Evolutionary conservation across 2,113 vertebrate species (phyloP), one percentile per base, ranked within the genome.

Genomic region (Phaethornis superciliosus): DNA sequence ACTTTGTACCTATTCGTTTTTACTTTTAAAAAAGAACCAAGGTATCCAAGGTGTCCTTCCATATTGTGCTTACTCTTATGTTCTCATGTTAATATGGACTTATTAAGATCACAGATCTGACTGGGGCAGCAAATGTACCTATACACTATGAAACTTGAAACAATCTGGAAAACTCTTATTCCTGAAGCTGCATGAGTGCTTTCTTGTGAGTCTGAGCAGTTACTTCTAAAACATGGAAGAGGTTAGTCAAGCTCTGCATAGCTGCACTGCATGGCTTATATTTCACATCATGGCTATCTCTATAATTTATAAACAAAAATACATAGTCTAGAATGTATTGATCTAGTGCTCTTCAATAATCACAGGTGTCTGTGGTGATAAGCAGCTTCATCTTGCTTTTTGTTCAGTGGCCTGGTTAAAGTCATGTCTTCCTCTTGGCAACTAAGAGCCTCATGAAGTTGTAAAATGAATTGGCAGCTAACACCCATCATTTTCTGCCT

Each of bases 401-500:
- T 69, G 54, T 21, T 84, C 52, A 14, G 44, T 33, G 56, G 65
- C 49, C 15, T 79, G 62, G 49, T 77, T 89, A 13, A 82, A 87
- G 74, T 30, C 74, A 0, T 27, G 52, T 90, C 78, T 94, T 95
- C 80, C 68, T 88, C 60, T 84, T 92, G 96, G 84, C 93, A 94
- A 6, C 12, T 23, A 14, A 70, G 35, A 64, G 55, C 33, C 26
- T 92, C 28, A 5, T 30, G 65, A 54, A 71, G 49, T 52, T 93
- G 63, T 81, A 88, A 89, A 88, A 74, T 35, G 13, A 52, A 81
- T 95, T 95, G 91, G 89, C 95, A 94, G 81, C 71, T 91, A 69
- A 94, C 81, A 89, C 87, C 88, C 75, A 26, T 95, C 75, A 83
- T 95, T 93, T 94, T 89, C 93, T 91, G 89, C 91, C 78, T 92